Evolutionary conservation across 2,113 vertebrate species (phyloP).

Genomic region (Vireo altiloquus): DNA sequence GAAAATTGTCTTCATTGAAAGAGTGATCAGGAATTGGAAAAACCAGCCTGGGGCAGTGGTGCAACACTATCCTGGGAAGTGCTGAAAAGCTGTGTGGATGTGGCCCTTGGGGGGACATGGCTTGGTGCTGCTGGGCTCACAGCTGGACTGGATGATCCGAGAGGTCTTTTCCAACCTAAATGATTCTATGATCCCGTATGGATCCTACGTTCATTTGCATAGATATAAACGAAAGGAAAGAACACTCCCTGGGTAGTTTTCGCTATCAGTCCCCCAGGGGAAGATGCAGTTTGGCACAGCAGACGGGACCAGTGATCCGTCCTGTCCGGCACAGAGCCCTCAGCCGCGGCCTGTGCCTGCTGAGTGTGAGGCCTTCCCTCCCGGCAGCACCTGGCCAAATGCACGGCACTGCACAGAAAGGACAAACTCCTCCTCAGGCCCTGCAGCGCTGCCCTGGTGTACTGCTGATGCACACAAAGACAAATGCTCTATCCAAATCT

Average conservation of each 20-base stretch:
- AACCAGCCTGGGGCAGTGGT: background rate
- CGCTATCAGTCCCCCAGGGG: background rate
- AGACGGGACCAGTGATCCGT: background rate
- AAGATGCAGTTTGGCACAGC: background rate
- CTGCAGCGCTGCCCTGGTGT: background rate
- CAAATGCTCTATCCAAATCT: background rate
- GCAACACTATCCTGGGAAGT: background rate
- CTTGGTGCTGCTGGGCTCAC: background rate
- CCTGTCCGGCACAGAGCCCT: background rate
- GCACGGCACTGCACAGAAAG: background rate
- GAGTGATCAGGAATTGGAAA: background rate
- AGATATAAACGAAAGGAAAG: background rate
- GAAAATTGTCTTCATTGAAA: background rate
- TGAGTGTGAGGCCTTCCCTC: background rate
- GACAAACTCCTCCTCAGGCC: background rate
- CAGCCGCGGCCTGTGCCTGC: background rate
- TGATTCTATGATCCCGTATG: background rate
- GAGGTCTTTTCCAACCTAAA: background rate
- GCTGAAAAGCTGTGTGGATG: background rate
- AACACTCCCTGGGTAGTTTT: background rate
- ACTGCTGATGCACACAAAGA: background rate
- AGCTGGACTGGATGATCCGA: background rate
- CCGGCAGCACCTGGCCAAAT: background rate
- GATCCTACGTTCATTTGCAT: accelerated
- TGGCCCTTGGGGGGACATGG: background rate